Percentiles rank a stretch among this genome's conserved stretches.
Conservation (phyloP, 1,140 invertebrate genomes). For the Hestina assimilis region DNA sequence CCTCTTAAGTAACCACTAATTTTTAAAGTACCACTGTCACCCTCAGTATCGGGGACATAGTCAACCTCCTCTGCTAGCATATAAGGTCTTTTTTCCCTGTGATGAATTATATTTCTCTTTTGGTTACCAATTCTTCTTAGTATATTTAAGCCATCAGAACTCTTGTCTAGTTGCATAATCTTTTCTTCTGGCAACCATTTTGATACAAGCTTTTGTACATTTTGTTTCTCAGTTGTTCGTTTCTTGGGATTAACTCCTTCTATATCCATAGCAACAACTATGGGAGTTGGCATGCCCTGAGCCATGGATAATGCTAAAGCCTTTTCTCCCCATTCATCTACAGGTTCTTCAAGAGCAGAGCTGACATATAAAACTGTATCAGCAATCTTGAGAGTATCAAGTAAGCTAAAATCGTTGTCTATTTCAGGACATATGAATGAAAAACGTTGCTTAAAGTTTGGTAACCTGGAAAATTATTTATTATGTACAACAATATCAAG, state of each 20-base stretch:
- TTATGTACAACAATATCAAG: not conserved
- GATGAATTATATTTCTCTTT: slow-evolving; percentile 86
- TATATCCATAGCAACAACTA: slow-evolving; percentile 88
- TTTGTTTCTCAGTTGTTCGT: slow-evolving; percentile 85
- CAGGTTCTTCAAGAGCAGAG: slow-evolving; percentile 80
- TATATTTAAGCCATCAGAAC: slow-evolving; percentile 87
- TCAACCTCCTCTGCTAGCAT: slow-evolving; percentile 89
- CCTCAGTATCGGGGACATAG: slow-evolving; percentile 81
- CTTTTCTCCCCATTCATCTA: slow-evolving; percentile 88
- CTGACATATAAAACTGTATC: slow-evolving; percentile 89
- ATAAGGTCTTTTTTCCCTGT: slow-evolving; percentile 88
- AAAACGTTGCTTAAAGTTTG: slow-evolving; percentile 92
- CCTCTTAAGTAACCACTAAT: slow-evolving; percentile 92
- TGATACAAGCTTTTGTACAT: slow-evolving; percentile 85
- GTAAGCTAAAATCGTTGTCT: slow-evolving; percentile 84
- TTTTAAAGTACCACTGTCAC: slow-evolving; percentile 85
- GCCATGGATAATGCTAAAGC: slow-evolving; percentile 86
- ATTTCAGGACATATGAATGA: slow-evolving; percentile 86
- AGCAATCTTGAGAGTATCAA: slow-evolving; percentile 92
- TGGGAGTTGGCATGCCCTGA: slow-evolving; percentile 90
- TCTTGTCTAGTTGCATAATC: slow-evolving; percentile 86
- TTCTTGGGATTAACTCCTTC: slow-evolving; percentile 86
- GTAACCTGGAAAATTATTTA: slow-evolving; percentile 79
- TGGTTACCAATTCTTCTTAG: slow-evolving; percentile 89
- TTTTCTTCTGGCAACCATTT: slow-evolving; percentile 92